Base-by-base conservation (phyloP, 1,140 invertebrate species). In the Drosophila biarmipes region DNA sequence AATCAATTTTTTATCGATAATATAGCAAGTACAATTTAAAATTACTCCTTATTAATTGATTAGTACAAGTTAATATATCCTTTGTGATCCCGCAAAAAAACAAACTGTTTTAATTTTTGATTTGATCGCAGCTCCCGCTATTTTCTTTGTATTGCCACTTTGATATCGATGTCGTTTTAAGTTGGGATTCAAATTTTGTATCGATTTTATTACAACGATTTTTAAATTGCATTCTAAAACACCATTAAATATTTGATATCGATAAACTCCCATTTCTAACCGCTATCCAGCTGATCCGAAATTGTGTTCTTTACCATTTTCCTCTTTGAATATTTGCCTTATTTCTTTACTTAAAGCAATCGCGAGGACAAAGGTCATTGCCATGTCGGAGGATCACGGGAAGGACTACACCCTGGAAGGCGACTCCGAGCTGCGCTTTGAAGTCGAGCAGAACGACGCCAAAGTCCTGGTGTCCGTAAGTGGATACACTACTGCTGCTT, bases 371-470 rank as follows among this genome's bases (percentile, higher is more conserved):
- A 7, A 19, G 10, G 17, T 29, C 2, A 17, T 10, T 27, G 45
- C 14, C 14, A 91, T 91, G 90, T 66, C 90, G 1, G 90, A 91
- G 24, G 82, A 91, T 1, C 56, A 81, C 43, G 57, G 73, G 31
- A 75, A 67, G 21, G 96, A 97, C 92, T 98, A 96, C 87, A 96
- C 96, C 90, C 93, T 99, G n/a, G 97, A 98, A 61, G 93, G 94
- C 1, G 97, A 98, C 87, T 95, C 95, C 17, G 98, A 99, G 93
- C 93, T 99, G 14, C 94, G 98, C 43, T 98, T 99, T 93, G 98
- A 99, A 94, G 96, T 98, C 0, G 98, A 98, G 93, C 94, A 95
- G 4, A 97, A 97, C 92, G 95, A 96, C 91, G 96, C 97, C 90
- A 97, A 96, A 93, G 96, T 98, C 10, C 94, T 94, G 34, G 92